These are phyloP conservation scores for Melanostigma gelatinosum DNA, from an alignment of 2,113 vertebrate species.

Conservation along the genomic window DNA sequence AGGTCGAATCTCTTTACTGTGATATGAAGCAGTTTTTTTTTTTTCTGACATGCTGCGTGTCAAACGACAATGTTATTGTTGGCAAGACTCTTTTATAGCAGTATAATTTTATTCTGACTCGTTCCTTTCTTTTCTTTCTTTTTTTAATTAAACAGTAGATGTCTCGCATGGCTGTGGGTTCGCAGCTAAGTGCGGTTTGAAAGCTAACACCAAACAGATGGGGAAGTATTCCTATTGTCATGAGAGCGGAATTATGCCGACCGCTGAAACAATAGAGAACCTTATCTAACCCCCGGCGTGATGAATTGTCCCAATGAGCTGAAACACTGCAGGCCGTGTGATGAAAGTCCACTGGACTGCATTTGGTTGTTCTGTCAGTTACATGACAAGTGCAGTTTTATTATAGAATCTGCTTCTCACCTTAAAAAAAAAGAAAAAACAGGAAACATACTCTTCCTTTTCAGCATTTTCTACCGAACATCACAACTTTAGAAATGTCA, in stretches of 20 bases:
- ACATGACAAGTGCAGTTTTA: conserved; percentile 33
- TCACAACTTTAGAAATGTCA: conserved; percentile 37
- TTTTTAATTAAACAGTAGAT: conserved; percentile 79
- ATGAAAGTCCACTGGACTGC: conserved; percentile 30
- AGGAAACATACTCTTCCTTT: conserved; percentile 29
- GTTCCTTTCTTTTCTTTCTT: conserved; percentile 49
- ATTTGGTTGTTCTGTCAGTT: conserved; percentile 26
- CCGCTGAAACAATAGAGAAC: conserved; percentile 60
- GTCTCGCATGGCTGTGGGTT: conserved; percentile 76
- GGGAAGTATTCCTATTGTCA: conserved; percentile 74
- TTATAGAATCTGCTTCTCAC: conserved; percentile 34
- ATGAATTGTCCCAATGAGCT: conserved; percentile 57
- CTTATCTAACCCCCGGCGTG: conserved; percentile 45
- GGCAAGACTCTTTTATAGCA: conserved; percentile 77
- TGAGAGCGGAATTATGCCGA: conserved; percentile 63
- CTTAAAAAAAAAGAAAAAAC: conserved; percentile 11
- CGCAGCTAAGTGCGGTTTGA: conserved; percentile 75
- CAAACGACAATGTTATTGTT: conserved; percentile 84
- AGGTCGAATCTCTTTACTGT: conserved; percentile 77
- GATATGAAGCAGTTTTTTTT: conserved; percentile 69
- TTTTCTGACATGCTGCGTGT: conserved; percentile 73
- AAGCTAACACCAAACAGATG: conserved; percentile 81
- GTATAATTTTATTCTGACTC: conserved; percentile 77
- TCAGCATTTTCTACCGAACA: conserved; percentile 23
- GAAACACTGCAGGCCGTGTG: conserved; percentile 26